Evolutionary conservation across 2,797 vertebrate species (phyloP).

Genomic region (Molossus alvarezi): DNA sequence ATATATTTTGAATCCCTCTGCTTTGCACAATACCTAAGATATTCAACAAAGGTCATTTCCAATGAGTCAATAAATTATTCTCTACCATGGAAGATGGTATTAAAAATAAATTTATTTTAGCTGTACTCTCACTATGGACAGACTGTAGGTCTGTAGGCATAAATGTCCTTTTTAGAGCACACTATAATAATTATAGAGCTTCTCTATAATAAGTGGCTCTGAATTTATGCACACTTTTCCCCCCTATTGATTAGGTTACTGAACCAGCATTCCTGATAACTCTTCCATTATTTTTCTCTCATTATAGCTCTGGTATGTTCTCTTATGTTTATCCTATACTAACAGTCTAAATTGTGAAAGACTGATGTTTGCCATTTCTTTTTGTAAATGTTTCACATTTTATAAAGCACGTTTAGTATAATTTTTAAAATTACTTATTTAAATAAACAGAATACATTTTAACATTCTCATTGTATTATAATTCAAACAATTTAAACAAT

Average conservation of each 20-base stretch:
- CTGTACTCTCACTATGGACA: neutral
- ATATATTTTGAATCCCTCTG: neutral
- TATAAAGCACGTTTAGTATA: neutral
- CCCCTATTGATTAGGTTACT: neutral
- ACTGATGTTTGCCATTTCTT: neutral
- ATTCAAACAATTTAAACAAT: neutral
- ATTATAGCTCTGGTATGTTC: neutral
- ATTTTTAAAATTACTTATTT: constrained; percentile 8
- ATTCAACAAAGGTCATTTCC: neutral
- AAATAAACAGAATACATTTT: neutral
- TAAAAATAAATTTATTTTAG: neutral
- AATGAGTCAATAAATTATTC: neutral
- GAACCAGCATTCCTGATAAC: neutral
- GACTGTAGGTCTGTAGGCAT: neutral
- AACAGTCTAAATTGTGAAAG: neutral
- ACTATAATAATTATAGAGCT: neutral
- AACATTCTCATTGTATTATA: constrained; percentile 9
- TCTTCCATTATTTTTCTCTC: neutral
- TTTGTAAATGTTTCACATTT: neutral
- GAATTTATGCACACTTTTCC: neutral
- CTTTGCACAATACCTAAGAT: neutral
- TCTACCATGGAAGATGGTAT: neutral
- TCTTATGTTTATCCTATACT: neutral
- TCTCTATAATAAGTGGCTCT: neutral
- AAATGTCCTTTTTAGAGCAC: neutral